Evolutionary conservation across 2,888 invertebrate species (phyloP).

Genomic region (Eupithecia inturbata): DNA sequence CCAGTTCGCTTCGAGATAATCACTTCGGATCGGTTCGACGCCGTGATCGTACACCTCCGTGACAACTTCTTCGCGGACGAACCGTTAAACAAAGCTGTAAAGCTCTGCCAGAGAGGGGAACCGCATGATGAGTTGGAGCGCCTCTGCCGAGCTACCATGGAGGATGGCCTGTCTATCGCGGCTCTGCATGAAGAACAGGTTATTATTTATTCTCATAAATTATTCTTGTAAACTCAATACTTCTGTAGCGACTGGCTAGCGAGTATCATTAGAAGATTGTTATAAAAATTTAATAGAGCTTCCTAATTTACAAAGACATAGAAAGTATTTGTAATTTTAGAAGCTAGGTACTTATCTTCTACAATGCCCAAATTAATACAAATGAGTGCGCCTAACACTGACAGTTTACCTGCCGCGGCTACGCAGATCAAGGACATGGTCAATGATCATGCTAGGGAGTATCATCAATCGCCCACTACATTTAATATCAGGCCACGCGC

Average conservation of each 20-base stretch:
- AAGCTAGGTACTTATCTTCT: too few relatives aligned
- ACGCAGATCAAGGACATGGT: too few relatives aligned
- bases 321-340: too few relatives aligned
- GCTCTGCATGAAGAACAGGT: constrained; percentile 55
- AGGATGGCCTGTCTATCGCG: constrained; percentile 86
- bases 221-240: too few relatives aligned
- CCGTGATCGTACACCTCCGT: constrained; percentile 88
- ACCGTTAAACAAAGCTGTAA: constrained; percentile 91
- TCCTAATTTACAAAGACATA: too few relatives aligned
- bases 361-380: too few relatives aligned
- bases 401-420: too few relatives aligned
- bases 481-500: too few relatives aligned
- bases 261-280: background rate
- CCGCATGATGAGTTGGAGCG: constrained; percentile 89
- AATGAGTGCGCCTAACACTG: too few relatives aligned
- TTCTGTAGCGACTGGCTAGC: background rate
- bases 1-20: constrained; percentile 69
- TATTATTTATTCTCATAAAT: too few relatives aligned
- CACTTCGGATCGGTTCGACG: constrained; percentile 74
- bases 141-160: constrained; percentile 88
- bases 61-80: constrained; percentile 92
- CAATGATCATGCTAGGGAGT: too few relatives aligned
- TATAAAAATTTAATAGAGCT: background rate
- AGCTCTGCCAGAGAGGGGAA: constrained; percentile 87
- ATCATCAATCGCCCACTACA: too few relatives aligned